Evolutionary conservation across 2,888 invertebrate genomes (phyloP).

Genomic region (Parascotia fuliginaria): DNA sequence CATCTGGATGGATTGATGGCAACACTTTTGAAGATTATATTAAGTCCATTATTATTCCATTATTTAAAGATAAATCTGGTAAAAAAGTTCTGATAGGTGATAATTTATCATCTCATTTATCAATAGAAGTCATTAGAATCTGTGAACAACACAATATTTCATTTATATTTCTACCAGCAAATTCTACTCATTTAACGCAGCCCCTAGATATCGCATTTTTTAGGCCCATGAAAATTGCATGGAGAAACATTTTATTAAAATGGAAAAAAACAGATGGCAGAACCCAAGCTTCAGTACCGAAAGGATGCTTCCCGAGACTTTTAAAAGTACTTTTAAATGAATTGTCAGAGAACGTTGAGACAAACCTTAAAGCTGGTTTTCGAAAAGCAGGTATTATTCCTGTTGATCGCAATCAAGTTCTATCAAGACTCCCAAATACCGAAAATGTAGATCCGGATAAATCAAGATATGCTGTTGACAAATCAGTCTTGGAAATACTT

Average conservation of each 20-base stretch:
- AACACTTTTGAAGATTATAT: slow-evolving; percentile 43
- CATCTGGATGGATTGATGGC: slow-evolving; percentile 56
- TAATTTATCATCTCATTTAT: slow-evolving; percentile 21
- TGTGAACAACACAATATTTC: slow-evolving; percentile 13
- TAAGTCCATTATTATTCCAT: slow-evolving; percentile 17
- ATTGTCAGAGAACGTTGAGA: slow-evolving; percentile 9
- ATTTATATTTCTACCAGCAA: slow-evolving; percentile 16
- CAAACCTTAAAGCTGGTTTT: slow-evolving; percentile 26
- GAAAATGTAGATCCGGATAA: slow-evolving; percentile 1
- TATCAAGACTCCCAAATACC: background rate
- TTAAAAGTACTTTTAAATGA: slow-evolving; percentile 20
- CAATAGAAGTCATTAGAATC: slow-evolving; percentile 10
- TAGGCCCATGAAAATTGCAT: slow-evolving; percentile 16
- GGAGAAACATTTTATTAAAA: slow-evolving; percentile 21
- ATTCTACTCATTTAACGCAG: slow-evolving; percentile 3
- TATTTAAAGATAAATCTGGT: slow-evolving; percentile 23
- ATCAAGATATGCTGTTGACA: slow-evolving; percentile 4
- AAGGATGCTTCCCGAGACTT: slow-evolving; percentile 28
- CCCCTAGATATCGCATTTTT: slow-evolving; percentile 9
- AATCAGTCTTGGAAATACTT: background rate
- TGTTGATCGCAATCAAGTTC: background rate
- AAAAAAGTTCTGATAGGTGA: slow-evolving; percentile 20
- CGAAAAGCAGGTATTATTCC: slow-evolving; percentile 17
- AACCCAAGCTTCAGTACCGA: slow-evolving; percentile 21
- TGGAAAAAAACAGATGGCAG: slow-evolving; percentile 27